These are phyloP conservation scores for Stegostoma tigrinum DNA, from an alignment of 2,113 vertebrate genomes.

Conservation along the genomic window DNA sequence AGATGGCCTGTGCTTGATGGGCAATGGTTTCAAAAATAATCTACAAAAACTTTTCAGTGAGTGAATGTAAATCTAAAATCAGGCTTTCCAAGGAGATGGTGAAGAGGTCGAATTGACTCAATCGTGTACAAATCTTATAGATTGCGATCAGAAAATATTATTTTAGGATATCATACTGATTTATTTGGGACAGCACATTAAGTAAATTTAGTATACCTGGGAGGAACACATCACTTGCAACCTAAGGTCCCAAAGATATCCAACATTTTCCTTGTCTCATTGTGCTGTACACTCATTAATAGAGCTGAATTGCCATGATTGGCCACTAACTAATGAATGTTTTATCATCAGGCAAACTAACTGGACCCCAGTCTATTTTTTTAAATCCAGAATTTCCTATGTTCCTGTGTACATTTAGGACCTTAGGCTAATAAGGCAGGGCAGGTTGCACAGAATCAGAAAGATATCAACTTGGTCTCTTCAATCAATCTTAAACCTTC, in stretches of 20 bases:
- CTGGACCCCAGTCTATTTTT: background rate
- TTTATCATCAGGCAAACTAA: background rate
- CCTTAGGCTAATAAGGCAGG: background rate
- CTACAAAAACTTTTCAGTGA: background rate
- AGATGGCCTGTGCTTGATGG: background rate
- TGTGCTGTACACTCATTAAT: background rate
- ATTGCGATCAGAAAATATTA: background rate
- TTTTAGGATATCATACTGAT: background rate
- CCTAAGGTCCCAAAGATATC: background rate
- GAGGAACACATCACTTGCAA: background rate
- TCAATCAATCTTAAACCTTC: background rate
- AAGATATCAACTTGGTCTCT: background rate
- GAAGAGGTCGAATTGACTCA: background rate
- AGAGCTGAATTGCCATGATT: background rate
- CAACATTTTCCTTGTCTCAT: background rate
- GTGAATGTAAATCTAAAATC: background rate
- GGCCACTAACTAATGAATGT: background rate
- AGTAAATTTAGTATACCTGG: background rate
- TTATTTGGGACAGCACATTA: background rate
- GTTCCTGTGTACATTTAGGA: background rate
- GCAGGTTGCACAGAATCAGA: background rate
- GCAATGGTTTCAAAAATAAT: background rate
- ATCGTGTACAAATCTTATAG: background rate
- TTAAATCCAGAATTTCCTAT: background rate
- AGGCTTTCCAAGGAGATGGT: background rate